Evolutionary conservation across 2,888 invertebrate genomes (phyloP).

Genomic region (Noctua pronuba): DNA sequence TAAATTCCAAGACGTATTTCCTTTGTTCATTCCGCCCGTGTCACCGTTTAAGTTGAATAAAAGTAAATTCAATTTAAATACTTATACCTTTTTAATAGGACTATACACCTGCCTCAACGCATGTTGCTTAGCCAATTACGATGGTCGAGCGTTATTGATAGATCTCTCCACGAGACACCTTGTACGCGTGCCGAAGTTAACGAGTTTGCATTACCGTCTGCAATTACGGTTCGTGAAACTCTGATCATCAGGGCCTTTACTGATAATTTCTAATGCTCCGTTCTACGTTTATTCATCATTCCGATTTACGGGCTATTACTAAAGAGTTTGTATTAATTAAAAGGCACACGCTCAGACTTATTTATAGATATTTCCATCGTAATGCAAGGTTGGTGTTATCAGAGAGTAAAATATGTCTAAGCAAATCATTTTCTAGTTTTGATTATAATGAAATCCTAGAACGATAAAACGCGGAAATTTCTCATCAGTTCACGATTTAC

Average conservation of each 20-base stretch:
- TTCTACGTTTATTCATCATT: conserved; percentile 2
- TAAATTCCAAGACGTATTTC: conserved; percentile 37
- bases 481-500: background rate
- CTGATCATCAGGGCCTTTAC: conserved; percentile 41
- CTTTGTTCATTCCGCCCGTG: conserved; percentile 33
- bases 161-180: conserved; percentile 80
- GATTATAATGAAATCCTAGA: background rate
- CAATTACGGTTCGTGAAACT: conserved; percentile 63
- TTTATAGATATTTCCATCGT: background rate
- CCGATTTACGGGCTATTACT: background rate
- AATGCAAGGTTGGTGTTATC: background rate
- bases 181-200: conserved; percentile 78
- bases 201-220: conserved; percentile 57
- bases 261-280: conserved; percentile 53
- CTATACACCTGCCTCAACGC: conserved; percentile 82
- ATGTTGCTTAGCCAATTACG: conserved; percentile 80
- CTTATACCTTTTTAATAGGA: conserved; percentile 73
- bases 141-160: conserved; percentile 80
- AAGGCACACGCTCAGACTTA: conserved; percentile 8
- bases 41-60: conserved; percentile 45
- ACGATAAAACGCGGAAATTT: background rate
- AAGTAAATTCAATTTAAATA: conserved; percentile 69
- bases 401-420: background rate
- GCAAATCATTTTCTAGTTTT: background rate
- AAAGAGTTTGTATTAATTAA: conserved; percentile 7